These are phyloP conservation scores for Formica exsecta DNA, from an alignment of 1,140 invertebrate genomes.

Conservation along the genomic window DNA sequence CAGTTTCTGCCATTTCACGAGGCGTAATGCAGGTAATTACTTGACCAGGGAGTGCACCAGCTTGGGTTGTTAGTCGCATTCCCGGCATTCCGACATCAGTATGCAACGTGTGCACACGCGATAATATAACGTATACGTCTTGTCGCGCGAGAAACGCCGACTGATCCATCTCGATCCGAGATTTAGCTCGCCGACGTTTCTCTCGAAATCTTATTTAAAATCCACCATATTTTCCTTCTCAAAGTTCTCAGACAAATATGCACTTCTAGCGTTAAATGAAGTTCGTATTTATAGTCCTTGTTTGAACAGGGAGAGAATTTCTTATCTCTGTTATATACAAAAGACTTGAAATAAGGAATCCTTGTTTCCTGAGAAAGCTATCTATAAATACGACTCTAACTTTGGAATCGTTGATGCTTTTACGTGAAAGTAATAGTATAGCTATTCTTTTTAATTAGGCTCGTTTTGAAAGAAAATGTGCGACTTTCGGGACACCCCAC, in stretches of 20 bases:
- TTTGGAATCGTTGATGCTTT: neutral
- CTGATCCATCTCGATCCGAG: slow-evolving; percentile 34
- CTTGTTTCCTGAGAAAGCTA: neutral
- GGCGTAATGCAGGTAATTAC: slow-evolving; percentile 49
- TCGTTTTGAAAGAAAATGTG: slow-evolving; percentile 31
- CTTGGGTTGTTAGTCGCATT: slow-evolving; percentile 56
- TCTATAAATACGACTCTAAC: neutral
- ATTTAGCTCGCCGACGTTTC: slow-evolving; percentile 16
- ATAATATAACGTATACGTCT: slow-evolving; percentile 35
- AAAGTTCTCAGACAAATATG: slow-evolving; percentile 10
- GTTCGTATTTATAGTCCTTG: neutral
- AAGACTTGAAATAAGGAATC: neutral
- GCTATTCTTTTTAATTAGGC: neutral
- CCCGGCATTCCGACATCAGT: slow-evolving; percentile 23
- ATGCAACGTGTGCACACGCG: neutral
- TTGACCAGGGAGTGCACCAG: slow-evolving; percentile 38
- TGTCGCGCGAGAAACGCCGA: slow-evolving; percentile 27
- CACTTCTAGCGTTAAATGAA: neutral
- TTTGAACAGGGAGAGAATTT: neutral
- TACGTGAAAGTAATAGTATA: slow-evolving; percentile 8
- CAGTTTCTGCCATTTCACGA: slow-evolving; percentile 17
- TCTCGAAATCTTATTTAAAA: slow-evolving; percentile 23
- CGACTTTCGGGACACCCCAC: slow-evolving; percentile 27
- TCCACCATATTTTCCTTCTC: neutral
- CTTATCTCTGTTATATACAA: neutral